phyloP scores from a whole-genome alignment of 2,888 invertebrate genomes.

The Buathra laborator region DNA sequence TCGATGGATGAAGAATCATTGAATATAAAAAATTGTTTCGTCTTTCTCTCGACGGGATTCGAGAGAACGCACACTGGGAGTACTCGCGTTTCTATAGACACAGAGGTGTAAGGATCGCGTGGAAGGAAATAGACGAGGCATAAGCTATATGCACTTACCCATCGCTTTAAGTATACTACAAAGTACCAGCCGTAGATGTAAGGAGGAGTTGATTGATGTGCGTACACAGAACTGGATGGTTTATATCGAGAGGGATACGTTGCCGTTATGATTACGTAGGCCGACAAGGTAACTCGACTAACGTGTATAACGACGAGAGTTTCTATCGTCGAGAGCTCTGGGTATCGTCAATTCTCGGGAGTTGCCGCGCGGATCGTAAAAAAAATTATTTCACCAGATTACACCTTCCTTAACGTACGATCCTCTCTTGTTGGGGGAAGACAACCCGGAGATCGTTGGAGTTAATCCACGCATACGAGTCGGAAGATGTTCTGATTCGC shows the following conservation, averaged over 20 bases:
- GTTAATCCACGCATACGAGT: neutral
- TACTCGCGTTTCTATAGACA: neutral
- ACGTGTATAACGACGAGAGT: conserved; percentile 28
- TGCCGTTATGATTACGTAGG: conserved; percentile 67
- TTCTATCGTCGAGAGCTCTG: conserved; percentile 24
- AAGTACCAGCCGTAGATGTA: conserved; percentile 22
- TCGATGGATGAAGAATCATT: neutral
- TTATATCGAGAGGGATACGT: conserved; percentile 43
- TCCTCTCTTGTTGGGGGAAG: too few relatives aligned
- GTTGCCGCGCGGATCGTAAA: neutral
- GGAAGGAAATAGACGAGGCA: conserved; percentile 6
- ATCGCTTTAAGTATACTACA: conserved; percentile 5
- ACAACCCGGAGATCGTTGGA: neutral
- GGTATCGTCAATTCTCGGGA: conserved; percentile 11
- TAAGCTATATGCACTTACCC: neutral
- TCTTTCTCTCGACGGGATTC: conserved; percentile 19
- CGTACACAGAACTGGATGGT: conserved; percentile 50
- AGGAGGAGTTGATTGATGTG: conserved; percentile 65
- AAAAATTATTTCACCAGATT: conserved; percentile 12
- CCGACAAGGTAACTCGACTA: neutral
- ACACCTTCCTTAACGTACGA: neutral
- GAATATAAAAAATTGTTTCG: conserved; percentile 27
- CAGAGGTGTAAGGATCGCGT: neutral
- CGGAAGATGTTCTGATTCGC: neutral
- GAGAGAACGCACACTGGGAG: neutral